These are phyloP conservation scores for Pseudopipra pipra DNA, from an alignment of 2,113 vertebrate species.

Conservation along the genomic window DNA sequence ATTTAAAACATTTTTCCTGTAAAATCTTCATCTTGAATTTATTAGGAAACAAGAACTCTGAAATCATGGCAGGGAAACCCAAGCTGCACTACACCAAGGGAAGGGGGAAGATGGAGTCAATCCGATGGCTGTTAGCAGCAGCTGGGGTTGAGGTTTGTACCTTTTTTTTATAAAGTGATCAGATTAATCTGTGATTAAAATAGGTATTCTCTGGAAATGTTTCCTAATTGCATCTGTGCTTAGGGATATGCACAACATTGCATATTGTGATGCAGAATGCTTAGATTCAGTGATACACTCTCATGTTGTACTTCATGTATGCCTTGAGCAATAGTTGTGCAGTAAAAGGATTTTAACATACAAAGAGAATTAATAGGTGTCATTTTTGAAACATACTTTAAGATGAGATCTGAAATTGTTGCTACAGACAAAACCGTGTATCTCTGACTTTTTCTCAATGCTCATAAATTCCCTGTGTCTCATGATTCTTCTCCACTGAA, in stretches of 20 bases:
- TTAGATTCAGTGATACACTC: not conserved
- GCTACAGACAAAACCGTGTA: not conserved
- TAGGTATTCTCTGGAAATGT: not conserved
- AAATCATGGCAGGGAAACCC: slow-evolving; percentile 78
- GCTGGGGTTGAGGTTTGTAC: slow-evolving; percentile 83
- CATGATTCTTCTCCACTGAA: not conserved
- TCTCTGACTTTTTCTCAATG: not conserved
- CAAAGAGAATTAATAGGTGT: not conserved
- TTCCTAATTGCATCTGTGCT: not conserved
- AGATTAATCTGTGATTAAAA: not conserved
- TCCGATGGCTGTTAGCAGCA: slow-evolving; percentile 86
- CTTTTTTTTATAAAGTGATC: not conserved
- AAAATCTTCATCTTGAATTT: not conserved
- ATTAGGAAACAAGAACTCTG: slow-evolving; percentile 26
- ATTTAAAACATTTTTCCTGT: not conserved
- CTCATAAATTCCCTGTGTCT: not conserved
- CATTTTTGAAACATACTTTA: not conserved
- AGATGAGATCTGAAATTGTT: not conserved
- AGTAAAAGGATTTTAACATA: not conserved
- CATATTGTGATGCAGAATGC: not conserved
- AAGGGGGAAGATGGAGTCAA: slow-evolving; percentile 90
- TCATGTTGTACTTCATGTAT: not conserved
- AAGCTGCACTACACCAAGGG: slow-evolving; percentile 82
- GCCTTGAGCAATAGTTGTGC: not conserved
- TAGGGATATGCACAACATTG: not conserved